A percentile compares a stretch with the other conserved stretches of the same genome.
Evolutionary conservation across 2,797 vertebrate genomes (phyloP).

Genomic region (Urophycis tenuis): DNA sequence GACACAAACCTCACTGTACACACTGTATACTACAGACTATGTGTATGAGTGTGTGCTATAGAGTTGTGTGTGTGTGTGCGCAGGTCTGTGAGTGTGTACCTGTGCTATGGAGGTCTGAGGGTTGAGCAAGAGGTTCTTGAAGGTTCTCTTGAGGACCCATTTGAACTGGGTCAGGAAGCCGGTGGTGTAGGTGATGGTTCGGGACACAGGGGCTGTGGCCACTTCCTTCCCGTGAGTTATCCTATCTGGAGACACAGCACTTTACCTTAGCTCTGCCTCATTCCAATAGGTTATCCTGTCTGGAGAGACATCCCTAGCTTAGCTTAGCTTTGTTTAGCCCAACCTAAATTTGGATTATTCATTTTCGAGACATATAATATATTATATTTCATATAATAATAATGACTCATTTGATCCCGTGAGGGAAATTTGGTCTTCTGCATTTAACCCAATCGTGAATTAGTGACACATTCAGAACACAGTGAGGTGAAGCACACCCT

Average conservation of each 20-base stretch:
- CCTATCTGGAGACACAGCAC: slow-evolving; percentile 46
- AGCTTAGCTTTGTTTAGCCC: background rate
- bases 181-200: slow-evolving; percentile 77
- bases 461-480: too few species aligned
- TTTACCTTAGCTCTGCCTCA: slow-evolving; percentile 1
- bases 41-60: background rate
- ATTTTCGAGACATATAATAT: too few species aligned
- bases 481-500: too few species aligned
- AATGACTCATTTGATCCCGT: too few species aligned
- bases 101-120: slow-evolving; percentile 90
- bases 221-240: slow-evolving; percentile 44
- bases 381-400: too few species aligned
- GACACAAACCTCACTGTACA: too few species aligned
- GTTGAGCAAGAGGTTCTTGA: slow-evolving; percentile 83
- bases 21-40: too few species aligned
- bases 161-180: slow-evolving; percentile 84
- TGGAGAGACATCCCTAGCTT: slow-evolving; percentile 14
- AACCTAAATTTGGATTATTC: too few species aligned
- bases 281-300: slow-evolving; percentile 58
- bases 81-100: slow-evolving; percentile 53
- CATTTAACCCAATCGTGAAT: too few species aligned
- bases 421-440: too few species aligned
- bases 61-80: background rate
- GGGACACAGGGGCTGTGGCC: slow-evolving; percentile 33
- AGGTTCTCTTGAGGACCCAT: slow-evolving; percentile 84